A percentile compares a stretch with the other conserved stretches of the same genome.
Conservation (phyloP, 2,797 vertebrate genomes). For the Odontamblyopus lacepedii region DNA sequence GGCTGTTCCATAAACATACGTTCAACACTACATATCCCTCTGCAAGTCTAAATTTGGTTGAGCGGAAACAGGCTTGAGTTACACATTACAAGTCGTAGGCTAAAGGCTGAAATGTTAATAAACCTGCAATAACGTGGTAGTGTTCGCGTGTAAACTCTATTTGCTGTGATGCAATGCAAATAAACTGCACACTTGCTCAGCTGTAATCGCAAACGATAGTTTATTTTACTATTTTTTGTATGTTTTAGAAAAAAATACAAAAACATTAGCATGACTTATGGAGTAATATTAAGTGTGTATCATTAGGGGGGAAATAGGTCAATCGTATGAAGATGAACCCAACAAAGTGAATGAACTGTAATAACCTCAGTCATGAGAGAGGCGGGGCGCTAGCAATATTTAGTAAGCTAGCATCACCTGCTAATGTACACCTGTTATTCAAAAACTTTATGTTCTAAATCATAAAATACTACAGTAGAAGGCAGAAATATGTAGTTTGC, state of each 20-base stretch:
- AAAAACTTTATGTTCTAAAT: neutral
- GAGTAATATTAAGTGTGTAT: neutral
- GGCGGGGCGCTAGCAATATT: slow-evolving; percentile 60
- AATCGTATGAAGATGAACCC: slow-evolving; percentile 45
- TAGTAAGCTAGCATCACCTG: slow-evolving; percentile 36
- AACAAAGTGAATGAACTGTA: slow-evolving; percentile 65
- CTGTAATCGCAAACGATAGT: neutral
- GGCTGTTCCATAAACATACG: neutral
- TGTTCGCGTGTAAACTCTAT: neutral
- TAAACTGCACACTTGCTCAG: neutral
- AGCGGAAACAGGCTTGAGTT: neutral
- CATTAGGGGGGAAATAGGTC: slow-evolving; percentile 26
- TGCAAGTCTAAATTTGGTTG: neutral
- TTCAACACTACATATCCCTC: neutral
- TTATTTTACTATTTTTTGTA: neutral
- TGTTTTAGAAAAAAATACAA: neutral
- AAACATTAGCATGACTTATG: neutral
- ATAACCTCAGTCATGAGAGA: slow-evolving; percentile 73
- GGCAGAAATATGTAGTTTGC: neutral
- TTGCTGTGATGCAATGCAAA: neutral
- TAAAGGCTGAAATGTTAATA: neutral
- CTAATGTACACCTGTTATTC: slow-evolving; percentile 4
- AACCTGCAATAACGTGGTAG: neutral
- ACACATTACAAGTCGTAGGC: neutral
- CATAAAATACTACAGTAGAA: neutral